Evolutionary conservation across 2,113 vertebrate genomes (phyloP).

Genomic region (Crotalus helleri): DNA sequence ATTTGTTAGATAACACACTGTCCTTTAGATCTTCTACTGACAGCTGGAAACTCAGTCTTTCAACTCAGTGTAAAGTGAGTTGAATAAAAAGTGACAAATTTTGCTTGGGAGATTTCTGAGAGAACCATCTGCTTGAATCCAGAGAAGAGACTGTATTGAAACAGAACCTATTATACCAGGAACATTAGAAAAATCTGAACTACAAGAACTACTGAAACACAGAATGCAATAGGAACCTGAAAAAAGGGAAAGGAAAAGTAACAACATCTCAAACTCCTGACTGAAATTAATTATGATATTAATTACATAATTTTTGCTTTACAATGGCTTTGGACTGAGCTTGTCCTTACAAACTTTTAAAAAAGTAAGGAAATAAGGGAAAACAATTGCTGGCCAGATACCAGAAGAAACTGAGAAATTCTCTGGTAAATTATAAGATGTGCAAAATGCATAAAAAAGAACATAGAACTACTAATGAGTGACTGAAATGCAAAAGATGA

Average conservation of each 20-base stretch:
- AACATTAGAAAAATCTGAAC: background rate
- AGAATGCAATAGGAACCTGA: slow-evolving; percentile 18
- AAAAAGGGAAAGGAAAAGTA: background rate
- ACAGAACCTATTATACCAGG: background rate
- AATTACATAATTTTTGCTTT: slow-evolving; percentile 19
- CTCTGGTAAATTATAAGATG: background rate
- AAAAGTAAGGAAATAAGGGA: slow-evolving; percentile 14
- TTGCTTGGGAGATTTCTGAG: background rate
- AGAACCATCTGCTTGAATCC: background rate
- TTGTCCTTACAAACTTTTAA: slow-evolving; percentile 17
- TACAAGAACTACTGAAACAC: slow-evolving; percentile 4
- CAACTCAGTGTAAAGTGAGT: background rate
- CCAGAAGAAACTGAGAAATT: background rate
- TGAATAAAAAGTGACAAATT: background rate
- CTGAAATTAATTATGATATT: background rate
- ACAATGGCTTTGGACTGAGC: slow-evolving; percentile 8
- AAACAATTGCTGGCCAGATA: background rate
- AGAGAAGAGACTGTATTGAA: background rate
- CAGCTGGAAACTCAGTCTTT: background rate
- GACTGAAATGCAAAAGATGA: background rate
- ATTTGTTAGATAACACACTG: background rate
- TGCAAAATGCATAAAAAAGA: background rate
- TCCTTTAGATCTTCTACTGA: background rate
- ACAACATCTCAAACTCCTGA: background rate
- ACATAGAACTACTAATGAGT: background rate